Conservation (phyloP, 2,113 vertebrate genomes). For the Rhodinocichla rosea region DNA sequence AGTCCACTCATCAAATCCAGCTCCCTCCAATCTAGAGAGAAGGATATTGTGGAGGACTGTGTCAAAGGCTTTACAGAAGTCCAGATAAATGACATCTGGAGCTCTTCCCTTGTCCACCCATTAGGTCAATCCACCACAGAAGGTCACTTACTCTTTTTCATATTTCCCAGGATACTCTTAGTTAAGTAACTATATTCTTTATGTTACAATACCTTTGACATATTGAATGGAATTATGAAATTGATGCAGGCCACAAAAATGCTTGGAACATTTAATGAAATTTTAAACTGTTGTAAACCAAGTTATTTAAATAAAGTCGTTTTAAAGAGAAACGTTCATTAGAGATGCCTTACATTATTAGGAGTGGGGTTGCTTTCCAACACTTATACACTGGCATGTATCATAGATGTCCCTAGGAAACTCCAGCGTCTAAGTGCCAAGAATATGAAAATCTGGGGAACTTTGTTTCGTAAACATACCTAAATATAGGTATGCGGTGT, state of each 20-base stretch:
- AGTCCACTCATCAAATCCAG: neutral
- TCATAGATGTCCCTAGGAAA: neutral
- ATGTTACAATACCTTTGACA: neutral
- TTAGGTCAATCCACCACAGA: neutral
- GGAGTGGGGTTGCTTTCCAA: neutral
- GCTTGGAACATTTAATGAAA: neutral
- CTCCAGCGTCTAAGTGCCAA: neutral
- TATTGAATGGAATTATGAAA: neutral
- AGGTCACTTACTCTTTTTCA: neutral
- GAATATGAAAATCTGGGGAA: neutral
- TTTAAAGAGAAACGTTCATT: neutral
- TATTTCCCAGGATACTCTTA: neutral
- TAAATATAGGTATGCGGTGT: neutral
- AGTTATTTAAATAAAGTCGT: neutral
- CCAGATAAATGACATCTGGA: neutral
- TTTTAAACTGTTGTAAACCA: neutral
- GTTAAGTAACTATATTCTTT: neutral
- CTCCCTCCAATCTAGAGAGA: neutral
- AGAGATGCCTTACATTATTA: neutral
- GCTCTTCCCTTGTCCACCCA: neutral
- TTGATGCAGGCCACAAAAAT: neutral
- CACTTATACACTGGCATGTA: neutral
- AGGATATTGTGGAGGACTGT: neutral
- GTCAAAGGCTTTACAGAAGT: neutral
- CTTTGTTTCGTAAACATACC: neutral